Conservation (phyloP, 2,113 vertebrate genomes). For the Antennarius striatus region DNA sequence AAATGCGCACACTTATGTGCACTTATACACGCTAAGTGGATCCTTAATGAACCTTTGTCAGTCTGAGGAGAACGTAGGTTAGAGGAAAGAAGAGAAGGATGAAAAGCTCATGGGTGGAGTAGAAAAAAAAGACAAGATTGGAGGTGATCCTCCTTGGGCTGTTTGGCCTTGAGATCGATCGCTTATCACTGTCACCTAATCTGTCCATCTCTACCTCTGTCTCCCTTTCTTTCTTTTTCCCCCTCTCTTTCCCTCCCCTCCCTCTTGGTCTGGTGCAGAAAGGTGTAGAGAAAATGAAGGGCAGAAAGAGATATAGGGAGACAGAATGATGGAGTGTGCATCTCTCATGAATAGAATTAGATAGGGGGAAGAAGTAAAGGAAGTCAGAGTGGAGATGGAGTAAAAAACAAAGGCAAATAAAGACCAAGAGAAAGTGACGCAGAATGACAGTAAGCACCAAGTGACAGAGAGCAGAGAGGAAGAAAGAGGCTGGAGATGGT, state of each 20-base stretch:
- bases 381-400: conserved; percentile 54
- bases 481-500: conserved; percentile 11
- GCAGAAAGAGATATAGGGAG: conserved; percentile 72
- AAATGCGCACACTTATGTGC: conserved; percentile 54
- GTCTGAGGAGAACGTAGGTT: conserved; percentile 69
- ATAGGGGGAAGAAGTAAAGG: conserved; percentile 52
- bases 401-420: conserved; percentile 70
- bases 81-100: conserved; percentile 34
- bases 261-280: conserved; percentile 45
- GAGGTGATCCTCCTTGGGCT: conserved; percentile 47
- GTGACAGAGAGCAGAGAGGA: conserved; percentile 35
- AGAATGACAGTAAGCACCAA: conserved; percentile 52
- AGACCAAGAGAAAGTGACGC: conserved; percentile 58
- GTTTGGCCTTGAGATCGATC: conserved; percentile 77
- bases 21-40: conserved; percentile 70
- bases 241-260: conserved; percentile 17
- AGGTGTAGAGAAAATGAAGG: conserved; percentile 73
- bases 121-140: conserved; percentile 23
- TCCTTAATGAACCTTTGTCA: conserved; percentile 75
- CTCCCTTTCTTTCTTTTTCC: background rate
- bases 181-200: conserved; percentile 79
- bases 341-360: conserved; percentile 75
- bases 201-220: conserved; percentile 66
- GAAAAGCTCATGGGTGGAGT: conserved; percentile 33
- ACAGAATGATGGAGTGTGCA: conserved; percentile 76